Evolutionary conservation across 1,140 invertebrate species (phyloP).

Genomic region (Tachypleus tridentatus): DNA sequence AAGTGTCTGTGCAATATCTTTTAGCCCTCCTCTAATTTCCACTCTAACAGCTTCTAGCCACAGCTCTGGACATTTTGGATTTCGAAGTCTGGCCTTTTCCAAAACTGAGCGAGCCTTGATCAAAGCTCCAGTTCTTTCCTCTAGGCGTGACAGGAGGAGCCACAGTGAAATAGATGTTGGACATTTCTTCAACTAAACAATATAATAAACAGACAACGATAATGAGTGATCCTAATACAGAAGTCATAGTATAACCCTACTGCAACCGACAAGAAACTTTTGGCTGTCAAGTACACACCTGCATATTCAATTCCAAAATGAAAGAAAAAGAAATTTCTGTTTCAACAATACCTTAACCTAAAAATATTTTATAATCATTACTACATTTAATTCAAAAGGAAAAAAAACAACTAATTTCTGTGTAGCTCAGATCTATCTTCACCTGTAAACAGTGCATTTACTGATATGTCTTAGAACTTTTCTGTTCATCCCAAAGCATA

Average conservation of each 20-base stretch:
- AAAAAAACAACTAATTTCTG: too few relatives aligned
- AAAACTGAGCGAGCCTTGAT: constrained; percentile 92
- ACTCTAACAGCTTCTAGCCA: constrained; percentile 92
- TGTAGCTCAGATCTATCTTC: too few relatives aligned
- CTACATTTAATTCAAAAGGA: too few relatives aligned
- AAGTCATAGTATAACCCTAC: neutral
- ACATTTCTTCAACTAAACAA: constrained; percentile 74
- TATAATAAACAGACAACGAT: neutral
- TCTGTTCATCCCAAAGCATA: too few relatives aligned
- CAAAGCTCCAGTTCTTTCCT: constrained; percentile 69
- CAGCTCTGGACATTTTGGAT: constrained; percentile 75
- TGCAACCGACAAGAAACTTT: neutral
- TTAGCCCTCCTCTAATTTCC: constrained; percentile 62
- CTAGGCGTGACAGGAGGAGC: constrained; percentile 73
- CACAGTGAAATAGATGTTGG: constrained; percentile 80
- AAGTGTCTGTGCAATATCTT: constrained; percentile 78
- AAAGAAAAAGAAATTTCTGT: too few relatives aligned
- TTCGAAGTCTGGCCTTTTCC: constrained; percentile 83
- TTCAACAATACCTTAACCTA: too few relatives aligned
- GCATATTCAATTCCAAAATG: neutral
- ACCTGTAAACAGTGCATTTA: too few relatives aligned
- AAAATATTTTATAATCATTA: too few relatives aligned
- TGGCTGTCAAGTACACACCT: neutral
- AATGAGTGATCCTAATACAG: neutral
- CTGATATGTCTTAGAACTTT: too few relatives aligned